Percentiles rank a stretch among this genome's conserved stretches.
Conservation (phyloP, 2,113 vertebrate genomes). For the Pyxicephalus adspersus region DNA sequence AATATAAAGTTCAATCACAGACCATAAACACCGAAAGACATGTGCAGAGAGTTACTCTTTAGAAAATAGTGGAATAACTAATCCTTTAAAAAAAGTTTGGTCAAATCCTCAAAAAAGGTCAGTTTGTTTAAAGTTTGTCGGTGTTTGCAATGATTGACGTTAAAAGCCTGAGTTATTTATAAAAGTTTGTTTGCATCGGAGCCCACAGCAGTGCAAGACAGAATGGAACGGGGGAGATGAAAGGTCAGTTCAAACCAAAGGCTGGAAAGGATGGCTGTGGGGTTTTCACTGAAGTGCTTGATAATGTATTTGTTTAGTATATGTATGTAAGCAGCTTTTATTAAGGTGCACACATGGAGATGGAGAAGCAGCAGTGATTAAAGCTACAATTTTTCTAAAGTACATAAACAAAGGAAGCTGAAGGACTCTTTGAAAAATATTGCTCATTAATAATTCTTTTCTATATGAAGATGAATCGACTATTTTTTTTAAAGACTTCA, state of each 20-base stretch:
- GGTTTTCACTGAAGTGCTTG: constrained; percentile 54
- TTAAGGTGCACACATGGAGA: not conserved
- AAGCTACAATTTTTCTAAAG: constrained; percentile 26
- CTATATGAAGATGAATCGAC: not conserved
- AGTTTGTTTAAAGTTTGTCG: constrained; percentile 62
- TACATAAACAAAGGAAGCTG: constrained; percentile 30
- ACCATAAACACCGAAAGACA: constrained; percentile 31
- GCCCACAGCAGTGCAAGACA: constrained; percentile 53
- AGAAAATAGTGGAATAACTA: constrained; percentile 60
- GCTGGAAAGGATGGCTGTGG: constrained; percentile 56
- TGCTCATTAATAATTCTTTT: constrained; percentile 23
- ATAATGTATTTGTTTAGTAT: constrained; percentile 55
- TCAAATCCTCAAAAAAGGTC: constrained; percentile 60
- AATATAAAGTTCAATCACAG: constrained; percentile 53
- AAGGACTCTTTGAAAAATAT: constrained; percentile 17
- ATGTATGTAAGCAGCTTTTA: constrained; percentile 42
- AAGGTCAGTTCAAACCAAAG: constrained; percentile 57
- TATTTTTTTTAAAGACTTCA: not conserved
- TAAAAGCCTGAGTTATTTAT: constrained; percentile 60
- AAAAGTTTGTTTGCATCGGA: constrained; percentile 41
- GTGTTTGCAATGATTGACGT: constrained; percentile 63
- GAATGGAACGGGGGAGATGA: constrained; percentile 62
- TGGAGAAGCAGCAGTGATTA: constrained; percentile 33
- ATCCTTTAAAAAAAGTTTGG: constrained; percentile 44
- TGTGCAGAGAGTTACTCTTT: constrained; percentile 12